Evolutionary conservation across 2,888 invertebrate genomes (phyloP).

Genomic region (Caenorhabditis imperialis): DNA sequence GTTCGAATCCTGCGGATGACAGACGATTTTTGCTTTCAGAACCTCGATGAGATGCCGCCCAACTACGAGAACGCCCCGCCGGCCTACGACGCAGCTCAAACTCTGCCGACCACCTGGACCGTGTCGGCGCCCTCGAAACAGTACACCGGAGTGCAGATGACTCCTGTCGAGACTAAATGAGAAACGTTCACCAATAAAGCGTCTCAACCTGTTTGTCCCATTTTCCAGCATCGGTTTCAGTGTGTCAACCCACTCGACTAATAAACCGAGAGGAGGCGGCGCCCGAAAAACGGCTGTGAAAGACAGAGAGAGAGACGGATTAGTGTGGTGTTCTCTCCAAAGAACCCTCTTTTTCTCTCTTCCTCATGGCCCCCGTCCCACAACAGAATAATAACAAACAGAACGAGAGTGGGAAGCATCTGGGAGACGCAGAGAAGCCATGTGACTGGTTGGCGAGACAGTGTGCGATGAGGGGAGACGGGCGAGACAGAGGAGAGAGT

Average conservation of each 20-base stretch:
- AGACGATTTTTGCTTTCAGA: slow-evolving; percentile 23
- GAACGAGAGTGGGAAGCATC: slow-evolving; percentile 24
- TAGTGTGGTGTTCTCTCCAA: slow-evolving; percentile 44
- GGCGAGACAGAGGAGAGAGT: slow-evolving; percentile 15
- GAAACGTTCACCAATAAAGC: slow-evolving; percentile 23
- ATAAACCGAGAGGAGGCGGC: slow-evolving; percentile 29
- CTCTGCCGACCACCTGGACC: slow-evolving; percentile 29
- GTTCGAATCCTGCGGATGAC: slow-evolving; percentile 72
- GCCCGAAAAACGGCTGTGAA: slow-evolving; percentile 32
- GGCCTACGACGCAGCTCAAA: slow-evolving; percentile 20
- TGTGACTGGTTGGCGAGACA: slow-evolving; percentile 29
- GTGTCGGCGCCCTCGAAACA: slow-evolving; percentile 18
- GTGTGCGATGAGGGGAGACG: slow-evolving; percentile 3
- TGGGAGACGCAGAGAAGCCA: slow-evolving; percentile 30
- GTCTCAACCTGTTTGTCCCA: slow-evolving; percentile 39
- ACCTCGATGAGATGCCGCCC: slow-evolving; percentile 32
- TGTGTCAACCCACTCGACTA: slow-evolving; percentile 30
- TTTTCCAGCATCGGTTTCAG: slow-evolving; percentile 31
- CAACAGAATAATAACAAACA: slow-evolving; percentile 46
- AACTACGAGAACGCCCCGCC: slow-evolving; percentile 30
- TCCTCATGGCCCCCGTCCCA: neutral
- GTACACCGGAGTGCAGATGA: slow-evolving; percentile 33
- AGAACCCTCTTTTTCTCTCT: slow-evolving; percentile 15
- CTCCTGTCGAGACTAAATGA: slow-evolving; percentile 42
- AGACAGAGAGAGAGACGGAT: slow-evolving; percentile 34